Base-by-base conservation (phyloP, 2,113 vertebrate genomes). In the Pelecanus crispus region DNA sequence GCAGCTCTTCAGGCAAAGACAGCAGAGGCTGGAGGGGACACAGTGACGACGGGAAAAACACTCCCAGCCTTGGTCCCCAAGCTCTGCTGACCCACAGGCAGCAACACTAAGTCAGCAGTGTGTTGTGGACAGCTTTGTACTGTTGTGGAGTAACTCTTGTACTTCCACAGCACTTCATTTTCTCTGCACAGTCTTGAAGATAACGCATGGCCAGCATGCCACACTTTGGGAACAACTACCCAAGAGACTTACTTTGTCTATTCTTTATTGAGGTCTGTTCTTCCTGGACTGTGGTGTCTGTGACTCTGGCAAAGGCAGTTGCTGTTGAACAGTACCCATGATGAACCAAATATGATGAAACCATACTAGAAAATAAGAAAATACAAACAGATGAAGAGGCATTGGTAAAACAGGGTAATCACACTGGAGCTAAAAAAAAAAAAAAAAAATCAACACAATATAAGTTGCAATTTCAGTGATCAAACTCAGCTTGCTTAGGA, bases 231-330 rank as follows among this genome's bases (percentile, higher is more conserved):
- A 80, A 44, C 3, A 2, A 38, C 26, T 4, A 28, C 28, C 24
- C 3, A 0, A 20, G 63, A 95, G 71, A 86, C 99, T 99, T 98
- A 99, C 99, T 99, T 98, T 99, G 99, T 97, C 99, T 98, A 91
- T 99, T 99, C 98, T 99, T 99, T 99, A 99, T 99, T 95, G 99
- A 99, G 70, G 98, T 97, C 98, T 99, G 99, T 96, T 99, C 99
- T 98, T 99, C 99, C 97, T 99, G 99, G 98, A 99, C 99, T 86
- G 98, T 98, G 86, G 99, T 99, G 97, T 99, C 99, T 87, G 99
- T 99, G 95, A 99, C 98, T 97, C 99, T 98, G 96, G 99, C 99
- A 89, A 99, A 99, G 93, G 99, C 99, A 62, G 99, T 99, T n/a
- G 99, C 99, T 22, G 99, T 99, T 90, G 99, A 98, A 96, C 99